Conservation (phyloP, 2,797 vertebrate genomes). For the Loriculus beryllinus region DNA sequence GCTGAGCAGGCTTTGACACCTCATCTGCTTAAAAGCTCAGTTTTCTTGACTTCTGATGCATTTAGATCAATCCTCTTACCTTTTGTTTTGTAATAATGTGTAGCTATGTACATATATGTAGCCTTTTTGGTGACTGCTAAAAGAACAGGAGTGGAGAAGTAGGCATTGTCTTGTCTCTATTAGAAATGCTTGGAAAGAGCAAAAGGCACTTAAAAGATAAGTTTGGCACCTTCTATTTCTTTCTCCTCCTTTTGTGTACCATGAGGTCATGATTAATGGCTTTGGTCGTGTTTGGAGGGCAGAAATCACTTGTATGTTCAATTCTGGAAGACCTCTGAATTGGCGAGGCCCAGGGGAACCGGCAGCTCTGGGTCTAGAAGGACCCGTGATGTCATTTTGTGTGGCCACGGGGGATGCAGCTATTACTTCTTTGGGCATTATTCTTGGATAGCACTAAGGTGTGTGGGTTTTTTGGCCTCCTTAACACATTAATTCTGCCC, state of each 20-base stretch:
- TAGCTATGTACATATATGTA: background rate
- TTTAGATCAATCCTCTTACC: background rate
- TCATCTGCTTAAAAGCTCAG: background rate
- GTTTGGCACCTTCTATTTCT: background rate
- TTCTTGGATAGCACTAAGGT: constrained; percentile 27
- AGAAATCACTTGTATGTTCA: constrained; percentile 20
- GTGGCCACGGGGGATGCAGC: background rate
- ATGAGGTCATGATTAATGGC: constrained; percentile 46
- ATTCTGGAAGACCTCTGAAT: constrained; percentile 32
- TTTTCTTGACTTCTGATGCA: background rate
- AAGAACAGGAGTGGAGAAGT: background rate
- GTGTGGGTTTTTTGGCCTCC: background rate
- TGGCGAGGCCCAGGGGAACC: background rate
- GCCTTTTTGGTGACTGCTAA: background rate
- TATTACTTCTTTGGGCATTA: constrained; percentile 31
- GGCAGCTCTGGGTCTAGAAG: background rate
- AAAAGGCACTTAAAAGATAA: background rate
- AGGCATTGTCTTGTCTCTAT: background rate
- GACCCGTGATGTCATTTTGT: constrained; percentile 1
- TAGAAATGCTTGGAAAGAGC: background rate
- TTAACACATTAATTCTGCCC: background rate
- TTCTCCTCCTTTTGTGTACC: background rate
- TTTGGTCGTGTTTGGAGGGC: constrained; percentile 28
- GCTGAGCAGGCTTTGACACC: background rate
- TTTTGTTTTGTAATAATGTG: background rate